These are phyloP conservation scores for Heliconius cydno DNA, from an alignment of 2,888 invertebrate species.

Conservation along the genomic window DNA sequence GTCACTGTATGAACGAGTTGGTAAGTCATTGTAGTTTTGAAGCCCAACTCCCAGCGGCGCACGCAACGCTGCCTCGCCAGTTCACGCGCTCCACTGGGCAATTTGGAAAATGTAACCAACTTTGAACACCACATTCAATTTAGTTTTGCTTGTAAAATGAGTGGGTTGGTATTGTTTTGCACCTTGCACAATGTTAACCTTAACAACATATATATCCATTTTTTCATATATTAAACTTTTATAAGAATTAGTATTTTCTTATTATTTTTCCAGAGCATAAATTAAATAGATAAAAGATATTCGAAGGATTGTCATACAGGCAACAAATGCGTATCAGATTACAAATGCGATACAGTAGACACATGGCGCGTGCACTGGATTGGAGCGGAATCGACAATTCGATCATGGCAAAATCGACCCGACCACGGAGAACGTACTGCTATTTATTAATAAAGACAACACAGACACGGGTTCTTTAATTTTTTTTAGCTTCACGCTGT, in stretches of 20 bases:
- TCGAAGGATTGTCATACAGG: constrained; percentile 51
- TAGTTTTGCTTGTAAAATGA: constrained; percentile 39
- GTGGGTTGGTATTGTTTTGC: constrained; percentile 20
- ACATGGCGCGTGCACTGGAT: constrained; percentile 71
- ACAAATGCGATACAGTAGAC: constrained; percentile 65
- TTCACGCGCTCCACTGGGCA: constrained; percentile 69
- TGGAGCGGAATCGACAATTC: constrained; percentile 69
- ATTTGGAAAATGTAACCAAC: constrained; percentile 63
- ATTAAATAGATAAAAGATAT: constrained; percentile 37
- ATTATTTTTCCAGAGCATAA: constrained; percentile 13
- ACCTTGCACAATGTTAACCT: background rate
- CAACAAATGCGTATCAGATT: constrained; percentile 68
- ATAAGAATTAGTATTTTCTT: background rate
- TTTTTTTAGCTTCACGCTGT: too few species aligned
- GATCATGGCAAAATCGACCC: constrained; percentile 65
- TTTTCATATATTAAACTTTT: background rate
- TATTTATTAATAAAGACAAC: constrained; percentile 28
- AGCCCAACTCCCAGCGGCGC: constrained; percentile 55
- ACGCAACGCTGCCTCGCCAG: constrained; percentile 75
- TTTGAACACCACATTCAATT: constrained; percentile 46
- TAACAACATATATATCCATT: too few species aligned
- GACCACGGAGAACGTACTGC: constrained; percentile 53
- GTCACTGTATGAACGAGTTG: constrained; percentile 57
- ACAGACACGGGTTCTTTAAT: background rate
- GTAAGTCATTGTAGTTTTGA: constrained; percentile 64